Evolutionary conservation across 2,797 vertebrate genomes (phyloP).

Genomic region (Pyrocephalus nanus): DNA sequence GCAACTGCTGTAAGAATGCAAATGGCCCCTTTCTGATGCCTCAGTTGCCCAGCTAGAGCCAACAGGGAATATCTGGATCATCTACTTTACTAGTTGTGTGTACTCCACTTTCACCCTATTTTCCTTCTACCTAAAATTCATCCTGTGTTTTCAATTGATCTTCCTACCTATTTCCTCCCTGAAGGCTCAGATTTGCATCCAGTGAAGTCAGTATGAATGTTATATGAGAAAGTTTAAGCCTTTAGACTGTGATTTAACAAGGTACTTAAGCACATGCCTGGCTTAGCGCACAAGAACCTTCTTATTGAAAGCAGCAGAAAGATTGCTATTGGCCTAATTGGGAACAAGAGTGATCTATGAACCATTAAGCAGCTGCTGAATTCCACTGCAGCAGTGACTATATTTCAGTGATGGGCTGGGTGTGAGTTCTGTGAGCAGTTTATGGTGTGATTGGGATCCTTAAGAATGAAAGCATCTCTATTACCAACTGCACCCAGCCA

Average conservation of each 20-base stretch:
- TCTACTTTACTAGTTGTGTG: neutral
- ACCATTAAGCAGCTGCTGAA: slow-evolving; percentile 35
- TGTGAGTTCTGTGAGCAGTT: slow-evolving; percentile 6
- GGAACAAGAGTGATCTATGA: neutral
- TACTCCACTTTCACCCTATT: neutral
- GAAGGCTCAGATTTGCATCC: slow-evolving; percentile 28
- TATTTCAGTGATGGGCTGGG: slow-evolving; percentile 5
- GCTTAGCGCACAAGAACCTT: neutral
- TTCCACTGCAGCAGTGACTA: neutral
- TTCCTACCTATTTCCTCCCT: slow-evolving; percentile 1
- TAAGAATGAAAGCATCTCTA: slow-evolving; percentile 14
- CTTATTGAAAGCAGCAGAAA: neutral
- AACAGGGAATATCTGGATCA: neutral
- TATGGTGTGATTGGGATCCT: neutral
- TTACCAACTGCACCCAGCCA: neutral
- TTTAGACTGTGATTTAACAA: slow-evolving; percentile 53
- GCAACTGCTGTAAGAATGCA: neutral
- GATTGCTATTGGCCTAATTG: slow-evolving; percentile 37
- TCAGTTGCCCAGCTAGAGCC: neutral
- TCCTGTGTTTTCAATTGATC: slow-evolving; percentile 10
- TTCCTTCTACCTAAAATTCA: slow-evolving; percentile 24
- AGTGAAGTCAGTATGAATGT: slow-evolving; percentile 13
- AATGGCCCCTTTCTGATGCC: neutral
- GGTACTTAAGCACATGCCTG: slow-evolving; percentile 23
- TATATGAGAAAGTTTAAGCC: slow-evolving; percentile 29